Evolutionary conservation across 2,797 vertebrate species (phyloP).

Genomic region (Gallinago solitaria): DNA sequence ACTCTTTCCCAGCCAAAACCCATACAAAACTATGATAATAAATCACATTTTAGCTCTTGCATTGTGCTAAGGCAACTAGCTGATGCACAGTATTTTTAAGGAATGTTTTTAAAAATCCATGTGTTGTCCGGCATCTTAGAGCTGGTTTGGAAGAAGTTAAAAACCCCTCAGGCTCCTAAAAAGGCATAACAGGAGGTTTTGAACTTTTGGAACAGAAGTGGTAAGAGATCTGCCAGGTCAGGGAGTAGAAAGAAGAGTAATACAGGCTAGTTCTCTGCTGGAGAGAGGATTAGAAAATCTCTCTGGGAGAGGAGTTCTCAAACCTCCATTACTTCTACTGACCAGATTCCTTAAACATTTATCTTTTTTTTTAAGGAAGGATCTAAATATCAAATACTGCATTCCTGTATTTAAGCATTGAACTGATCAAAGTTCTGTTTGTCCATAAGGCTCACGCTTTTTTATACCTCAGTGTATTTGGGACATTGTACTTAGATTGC

Average conservation of each 20-base stretch:
- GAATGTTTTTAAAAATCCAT: conserved; percentile 40
- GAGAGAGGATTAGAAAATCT: neutral
- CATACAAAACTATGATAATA: conserved; percentile 14
- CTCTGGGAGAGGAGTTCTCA: neutral
- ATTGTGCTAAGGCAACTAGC: conserved; percentile 43
- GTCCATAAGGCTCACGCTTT: neutral
- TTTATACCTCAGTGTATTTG: neutral
- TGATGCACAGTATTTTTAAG: conserved; percentile 52
- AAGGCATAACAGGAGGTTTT: neutral
- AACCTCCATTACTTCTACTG: neutral
- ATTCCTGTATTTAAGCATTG: neutral
- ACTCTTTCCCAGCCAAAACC: neutral
- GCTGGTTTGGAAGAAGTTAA: neutral
- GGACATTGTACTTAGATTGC: neutral
- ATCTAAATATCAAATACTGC: neutral
- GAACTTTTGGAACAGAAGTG: neutral
- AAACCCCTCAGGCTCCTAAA: neutral
- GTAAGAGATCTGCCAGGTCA: neutral
- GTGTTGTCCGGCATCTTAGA: conserved; percentile 39
- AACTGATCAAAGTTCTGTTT: neutral
- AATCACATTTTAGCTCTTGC: conserved; percentile 16
- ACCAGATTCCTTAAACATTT: neutral
- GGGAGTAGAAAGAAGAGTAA: neutral
- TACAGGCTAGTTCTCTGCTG: neutral
- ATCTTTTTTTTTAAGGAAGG: neutral